Percentiles rank a stretch among this genome's conserved stretches.
These are phyloP conservation scores for Varanus salvator DNA, from an alignment of 2,113 vertebrate genomes.

Conservation along the genomic window DNA sequence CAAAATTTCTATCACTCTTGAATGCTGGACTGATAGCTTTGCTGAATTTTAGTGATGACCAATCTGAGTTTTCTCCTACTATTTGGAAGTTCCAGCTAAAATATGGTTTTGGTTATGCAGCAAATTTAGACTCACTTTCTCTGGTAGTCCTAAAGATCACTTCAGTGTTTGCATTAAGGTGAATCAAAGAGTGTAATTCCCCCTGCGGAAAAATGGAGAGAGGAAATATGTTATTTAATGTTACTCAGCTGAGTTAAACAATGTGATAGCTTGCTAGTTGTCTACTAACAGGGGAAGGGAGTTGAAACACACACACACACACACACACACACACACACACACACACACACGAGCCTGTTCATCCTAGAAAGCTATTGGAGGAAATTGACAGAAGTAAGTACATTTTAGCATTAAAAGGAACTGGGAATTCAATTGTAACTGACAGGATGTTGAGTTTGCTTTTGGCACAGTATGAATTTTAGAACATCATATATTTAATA, in stretches of 20 bases:
- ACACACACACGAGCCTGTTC: too few species aligned
- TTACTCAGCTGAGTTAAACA: neutral
- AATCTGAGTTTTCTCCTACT: neutral
- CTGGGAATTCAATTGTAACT: neutral
- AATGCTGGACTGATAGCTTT: neutral
- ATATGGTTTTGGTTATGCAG: neutral
- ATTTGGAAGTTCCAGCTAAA: neutral
- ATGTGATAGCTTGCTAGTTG: neutral
- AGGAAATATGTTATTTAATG: neutral
- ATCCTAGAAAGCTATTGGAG: neutral
- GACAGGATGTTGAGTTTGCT: too few species aligned
- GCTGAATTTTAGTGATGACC: neutral
- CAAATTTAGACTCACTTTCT: neutral
- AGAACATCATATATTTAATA: neutral
- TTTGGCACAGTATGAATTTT: neutral
- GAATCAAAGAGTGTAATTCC: neutral
- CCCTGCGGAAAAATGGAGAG: neutral
- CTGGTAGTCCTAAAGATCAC: neutral
- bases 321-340: too few species aligned
- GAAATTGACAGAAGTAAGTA: neutral
- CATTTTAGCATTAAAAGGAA: neutral
- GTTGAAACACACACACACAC: neutral
- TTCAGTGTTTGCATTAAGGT: neutral
- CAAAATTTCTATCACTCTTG: neutral
- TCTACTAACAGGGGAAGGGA: neutral